A percentile compares a stretch with the other conserved stretches of the same genome.
These are phyloP conservation scores for Tinea trinotella DNA, from an alignment of 2,888 invertebrate species.

Conservation along the genomic window DNA sequence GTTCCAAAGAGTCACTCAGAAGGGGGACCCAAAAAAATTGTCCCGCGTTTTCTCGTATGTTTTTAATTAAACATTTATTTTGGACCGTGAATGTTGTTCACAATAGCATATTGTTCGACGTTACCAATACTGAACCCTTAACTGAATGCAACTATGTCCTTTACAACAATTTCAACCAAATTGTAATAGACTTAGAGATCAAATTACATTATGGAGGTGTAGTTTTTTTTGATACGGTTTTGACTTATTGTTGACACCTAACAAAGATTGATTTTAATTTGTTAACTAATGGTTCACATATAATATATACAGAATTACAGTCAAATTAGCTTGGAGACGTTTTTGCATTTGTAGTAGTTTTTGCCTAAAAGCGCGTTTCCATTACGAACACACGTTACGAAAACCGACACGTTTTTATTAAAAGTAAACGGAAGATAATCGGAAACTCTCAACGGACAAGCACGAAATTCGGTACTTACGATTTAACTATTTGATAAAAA, in stretches of 20 bases:
- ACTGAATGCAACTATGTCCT: not conserved
- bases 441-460: too few relatives aligned
- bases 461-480: too few relatives aligned
- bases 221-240: not conserved
- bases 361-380: too few relatives aligned
- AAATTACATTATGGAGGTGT: not conserved
- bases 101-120: constrained; percentile 32
- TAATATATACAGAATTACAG: too few relatives aligned
- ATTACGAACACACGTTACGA: too few relatives aligned
- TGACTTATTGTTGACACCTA: not conserved
- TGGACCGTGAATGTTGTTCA: constrained; percentile 37
- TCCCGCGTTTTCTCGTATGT: constrained; percentile 25
- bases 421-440: too few relatives aligned
- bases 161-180: not conserved
- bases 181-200: not conserved
- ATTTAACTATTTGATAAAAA: too few relatives aligned
- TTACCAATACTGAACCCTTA: constrained; percentile 5
- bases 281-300: too few relatives aligned
- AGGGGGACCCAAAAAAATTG: constrained; percentile 26
- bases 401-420: too few relatives aligned
- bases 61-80: constrained; percentile 47
- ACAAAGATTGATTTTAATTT: too few relatives aligned
- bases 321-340: too few relatives aligned
- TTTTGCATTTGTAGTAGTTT: too few relatives aligned
- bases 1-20: not conserved